Conservation (phyloP, 2,888 invertebrate genomes). For the Ryuthela nishihirai region DNA sequence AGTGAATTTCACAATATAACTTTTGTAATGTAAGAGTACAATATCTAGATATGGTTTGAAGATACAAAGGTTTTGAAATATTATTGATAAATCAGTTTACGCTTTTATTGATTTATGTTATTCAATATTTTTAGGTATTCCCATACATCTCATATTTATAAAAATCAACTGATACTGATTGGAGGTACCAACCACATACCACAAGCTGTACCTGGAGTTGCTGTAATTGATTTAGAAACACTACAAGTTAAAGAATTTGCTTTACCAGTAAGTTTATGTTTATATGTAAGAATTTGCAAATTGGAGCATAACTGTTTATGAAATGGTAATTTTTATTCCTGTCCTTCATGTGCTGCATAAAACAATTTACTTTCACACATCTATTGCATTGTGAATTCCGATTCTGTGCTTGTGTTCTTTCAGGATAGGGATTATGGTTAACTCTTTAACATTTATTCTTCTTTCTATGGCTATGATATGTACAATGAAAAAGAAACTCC, state of each 20-base stretch:
- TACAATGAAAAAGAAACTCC: too few species aligned
- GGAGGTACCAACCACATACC: slow-evolving; percentile 50
- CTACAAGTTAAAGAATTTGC: slow-evolving; percentile 46
- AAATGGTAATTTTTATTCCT: neutral
- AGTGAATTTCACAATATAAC: too few species aligned
- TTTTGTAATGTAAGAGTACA: too few species aligned
- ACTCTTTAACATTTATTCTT: too few species aligned
- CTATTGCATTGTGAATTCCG: too few species aligned
- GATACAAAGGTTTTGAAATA: neutral
- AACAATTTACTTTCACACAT: too few species aligned
- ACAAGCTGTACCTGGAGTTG: slow-evolving; percentile 49
- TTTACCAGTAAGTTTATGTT: slow-evolving; percentile 49
- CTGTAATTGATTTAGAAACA: slow-evolving; percentile 47
- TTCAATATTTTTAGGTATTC: slow-evolving; percentile 48
- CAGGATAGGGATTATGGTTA: too few species aligned
- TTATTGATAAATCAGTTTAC: neutral
- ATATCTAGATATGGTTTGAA: too few species aligned
- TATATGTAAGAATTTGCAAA: neutral
- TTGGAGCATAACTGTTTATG: neutral
- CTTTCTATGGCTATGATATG: too few species aligned
- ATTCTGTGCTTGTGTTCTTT: too few species aligned
- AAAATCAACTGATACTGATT: slow-evolving; percentile 47
- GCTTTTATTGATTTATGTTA: neutral
- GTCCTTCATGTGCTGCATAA: too few species aligned
- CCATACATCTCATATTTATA: slow-evolving; percentile 49